Conservation (phyloP, 2,113 vertebrate species). For the Oriolus oriolus region DNA sequence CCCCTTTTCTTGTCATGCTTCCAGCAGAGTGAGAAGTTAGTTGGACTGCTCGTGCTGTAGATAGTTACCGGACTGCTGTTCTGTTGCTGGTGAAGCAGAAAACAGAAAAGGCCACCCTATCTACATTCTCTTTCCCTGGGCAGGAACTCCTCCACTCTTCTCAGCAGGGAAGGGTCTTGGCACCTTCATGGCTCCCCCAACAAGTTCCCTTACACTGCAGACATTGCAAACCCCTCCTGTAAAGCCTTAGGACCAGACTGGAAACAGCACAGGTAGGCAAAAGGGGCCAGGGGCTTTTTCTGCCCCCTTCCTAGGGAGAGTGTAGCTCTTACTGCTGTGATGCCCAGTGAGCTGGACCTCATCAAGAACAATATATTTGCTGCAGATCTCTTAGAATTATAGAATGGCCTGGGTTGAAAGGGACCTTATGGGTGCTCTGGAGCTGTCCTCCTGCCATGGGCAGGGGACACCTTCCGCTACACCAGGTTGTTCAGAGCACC, state of each 20-base stretch:
- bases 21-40: constrained; percentile 1
- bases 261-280: not conserved
- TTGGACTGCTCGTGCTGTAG: not conserved
- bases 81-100: not conserved
- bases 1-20: not conserved
- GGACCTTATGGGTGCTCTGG: not conserved
- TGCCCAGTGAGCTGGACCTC: not conserved
- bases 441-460: not conserved
- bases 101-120: not conserved
- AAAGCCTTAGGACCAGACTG: not conserved
- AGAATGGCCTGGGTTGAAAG: not conserved
- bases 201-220: not conserved
- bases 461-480: not conserved
- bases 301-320: accelerated
- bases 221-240: not conserved
- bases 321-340: not conserved
- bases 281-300: accelerated
- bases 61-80: not conserved
- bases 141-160: not conserved
- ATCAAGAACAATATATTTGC: not conserved
- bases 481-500: not conserved
- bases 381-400: not conserved
- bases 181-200: not conserved
- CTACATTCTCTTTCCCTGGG: not conserved
- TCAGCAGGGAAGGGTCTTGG: not conserved